phyloP scores from a whole-genome alignment of 2,113 vertebrate genomes.

The Dendropsophus ebraccatus region DNA sequence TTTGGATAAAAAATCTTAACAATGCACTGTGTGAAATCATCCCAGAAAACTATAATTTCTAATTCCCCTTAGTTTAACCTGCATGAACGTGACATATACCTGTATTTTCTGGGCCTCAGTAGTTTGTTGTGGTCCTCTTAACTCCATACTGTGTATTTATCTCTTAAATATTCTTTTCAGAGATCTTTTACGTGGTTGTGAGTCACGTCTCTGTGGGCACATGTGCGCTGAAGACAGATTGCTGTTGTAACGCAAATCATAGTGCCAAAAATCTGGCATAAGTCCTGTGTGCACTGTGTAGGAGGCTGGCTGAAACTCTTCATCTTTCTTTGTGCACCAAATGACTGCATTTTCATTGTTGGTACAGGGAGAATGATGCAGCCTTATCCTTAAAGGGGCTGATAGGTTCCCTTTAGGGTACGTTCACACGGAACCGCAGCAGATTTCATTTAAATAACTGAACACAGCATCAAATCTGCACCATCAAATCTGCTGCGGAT shows the following conservation, averaged over 20 bases:
- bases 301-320: not conserved
- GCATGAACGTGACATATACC: no score
- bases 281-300: not conserved
- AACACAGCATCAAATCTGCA: no score
- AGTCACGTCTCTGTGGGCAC: not conserved
- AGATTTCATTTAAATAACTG: no score
- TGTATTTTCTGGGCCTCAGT: no score
- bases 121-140: not conserved
- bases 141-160: not conserved
- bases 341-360: not conserved
- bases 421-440: no score
- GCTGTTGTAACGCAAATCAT: not conserved
- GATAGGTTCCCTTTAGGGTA: no score
- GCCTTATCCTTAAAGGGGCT: no score
- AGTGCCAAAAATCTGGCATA: not conserved
- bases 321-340: not conserved
- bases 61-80: no score
- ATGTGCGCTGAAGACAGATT: conserved; percentile 9
- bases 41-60: no score
- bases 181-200: not conserved
- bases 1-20: no score
- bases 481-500: no score
- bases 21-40: no score
- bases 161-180: not conserved
- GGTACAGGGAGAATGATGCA: not conserved